Evolutionary conservation across 2,797 vertebrate species (phyloP), one percentile per base, ranked within the genome.

Genomic region (Chloroceryle amazona): DNA sequence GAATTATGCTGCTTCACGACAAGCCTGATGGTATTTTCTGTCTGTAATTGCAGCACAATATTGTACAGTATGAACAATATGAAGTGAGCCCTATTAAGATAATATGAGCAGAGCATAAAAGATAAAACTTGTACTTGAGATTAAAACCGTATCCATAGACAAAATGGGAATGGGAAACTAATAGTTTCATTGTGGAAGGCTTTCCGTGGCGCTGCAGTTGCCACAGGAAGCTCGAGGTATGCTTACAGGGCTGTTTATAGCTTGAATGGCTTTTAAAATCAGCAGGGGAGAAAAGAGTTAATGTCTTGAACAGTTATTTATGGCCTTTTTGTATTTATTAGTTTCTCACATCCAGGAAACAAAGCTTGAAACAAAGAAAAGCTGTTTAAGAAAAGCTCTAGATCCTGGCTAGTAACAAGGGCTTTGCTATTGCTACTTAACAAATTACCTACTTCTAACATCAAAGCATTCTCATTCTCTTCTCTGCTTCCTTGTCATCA

Each of bases 201-300:
- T 83, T 86, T 57, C 23, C 46, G 91, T 55, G 39, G 35, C 10
- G 1, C 31, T 60, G 47, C 44, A 68, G 26, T 57, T 94, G 75
- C 73, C 52, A 52, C 57, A 73, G 91, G 85, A 95, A 96, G 60
- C 76, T 84, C 52, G 57, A 28, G 54, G 17, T 73, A n/a, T 5
- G 7, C 94, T 91, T 96, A 61, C 90, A 57, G 76, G 42, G 60
- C 39, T 60, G 47, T 93, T 94, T 84, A 94, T 74, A 71, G 66
- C 68, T 95, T 90, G 60, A 37, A 39, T 41, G 71, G 44, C 70
- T 89, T 95, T 96, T 95, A 80, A 90, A 93, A 91, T 67, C 92
- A 76, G 76, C 70, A 31, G 67, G 68, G 68, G 74, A 95, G 67
- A 94, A 81, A 96, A 78, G 90, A 90, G 95, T 96, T 96, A 91